A percentile compares a stretch with the other conserved stretches of the same genome.
phyloP scores from a whole-genome alignment of 2,797 vertebrate species.

The Serranus cabrilla region DNA sequence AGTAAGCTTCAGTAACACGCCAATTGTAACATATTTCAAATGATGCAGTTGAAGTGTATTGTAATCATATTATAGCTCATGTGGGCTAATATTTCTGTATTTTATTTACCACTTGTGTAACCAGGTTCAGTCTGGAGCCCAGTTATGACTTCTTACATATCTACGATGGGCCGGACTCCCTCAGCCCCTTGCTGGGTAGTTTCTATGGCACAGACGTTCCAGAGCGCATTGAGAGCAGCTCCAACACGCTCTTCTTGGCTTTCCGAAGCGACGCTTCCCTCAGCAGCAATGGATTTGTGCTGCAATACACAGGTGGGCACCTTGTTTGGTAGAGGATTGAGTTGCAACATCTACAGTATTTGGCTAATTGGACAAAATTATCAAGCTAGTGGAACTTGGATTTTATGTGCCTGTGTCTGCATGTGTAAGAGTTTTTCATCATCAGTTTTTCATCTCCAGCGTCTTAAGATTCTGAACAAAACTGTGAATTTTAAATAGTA shows the following conservation, averaged over 20 bases:
- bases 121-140: slow-evolving; percentile 96
- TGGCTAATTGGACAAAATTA: slow-evolving; percentile 24
- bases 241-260: slow-evolving; percentile 95
- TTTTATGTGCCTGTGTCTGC: slow-evolving; percentile 11
- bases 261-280: slow-evolving; percentile 98
- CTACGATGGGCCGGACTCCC: slow-evolving; percentile 95
- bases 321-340: not conserved
- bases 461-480: slow-evolving; percentile 38
- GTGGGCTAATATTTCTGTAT: not conserved
- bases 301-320: slow-evolving; percentile 93
- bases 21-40: not conserved
- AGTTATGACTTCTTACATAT: slow-evolving; percentile 99
- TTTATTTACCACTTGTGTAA: slow-evolving; percentile 5
- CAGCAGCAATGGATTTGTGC: slow-evolving; percentile 95
- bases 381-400: not conserved
- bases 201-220: slow-evolving; percentile 96
- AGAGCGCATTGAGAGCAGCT: slow-evolving; percentile 95
- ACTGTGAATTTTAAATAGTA: slow-evolving; percentile 44
- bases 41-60: not conserved
- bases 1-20: slow-evolving; percentile 81
- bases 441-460: not conserved
- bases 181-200: slow-evolving; percentile 95
- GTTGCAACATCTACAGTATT: not conserved
- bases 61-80: not conserved
- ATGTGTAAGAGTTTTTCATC: slow-evolving; percentile 1